Percentiles rank a stretch among this genome's conserved stretches.
These are phyloP conservation scores for Ploceus nigricollis DNA, from an alignment of 2,113 vertebrate genomes.

Conservation along the genomic window DNA sequence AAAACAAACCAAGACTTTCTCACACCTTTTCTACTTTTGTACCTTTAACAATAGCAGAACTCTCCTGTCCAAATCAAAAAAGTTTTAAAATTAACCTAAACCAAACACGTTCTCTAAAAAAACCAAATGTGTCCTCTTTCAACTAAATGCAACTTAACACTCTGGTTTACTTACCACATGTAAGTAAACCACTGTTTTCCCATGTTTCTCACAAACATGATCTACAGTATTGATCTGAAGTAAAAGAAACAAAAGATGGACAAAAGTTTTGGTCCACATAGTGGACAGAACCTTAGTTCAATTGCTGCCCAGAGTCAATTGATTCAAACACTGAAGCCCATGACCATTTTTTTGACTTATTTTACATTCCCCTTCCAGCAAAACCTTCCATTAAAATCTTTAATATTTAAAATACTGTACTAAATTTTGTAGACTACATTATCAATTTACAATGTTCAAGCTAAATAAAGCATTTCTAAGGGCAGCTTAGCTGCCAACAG, in stretches of 20 bases:
- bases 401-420: not conserved
- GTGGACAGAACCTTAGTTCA: not conserved
- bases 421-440: not conserved
- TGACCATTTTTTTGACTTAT: not conserved
- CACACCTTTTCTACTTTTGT: not conserved
- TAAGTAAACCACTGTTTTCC: not conserved
- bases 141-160: constrained; percentile 1
- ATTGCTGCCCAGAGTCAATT: not conserved
- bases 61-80: not conserved
- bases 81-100: constrained; percentile 15
- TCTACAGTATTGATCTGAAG: not conserved
- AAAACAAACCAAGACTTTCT: not conserved
- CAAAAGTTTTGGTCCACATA: not conserved
- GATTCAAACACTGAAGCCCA: not conserved
- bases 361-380: not conserved
- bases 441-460: not conserved
- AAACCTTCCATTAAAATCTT: not conserved
- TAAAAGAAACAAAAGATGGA: not conserved
- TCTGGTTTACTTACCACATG: not conserved
- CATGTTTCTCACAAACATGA: not conserved
- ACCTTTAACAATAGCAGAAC: not conserved
- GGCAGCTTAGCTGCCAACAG: not conserved
- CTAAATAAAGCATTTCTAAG: not conserved
- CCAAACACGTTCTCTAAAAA: not conserved
- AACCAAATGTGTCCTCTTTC: not conserved